These are phyloP conservation scores for Labrus mixtus DNA, from an alignment of 2,113 vertebrate genomes.

Conservation along the genomic window DNA sequence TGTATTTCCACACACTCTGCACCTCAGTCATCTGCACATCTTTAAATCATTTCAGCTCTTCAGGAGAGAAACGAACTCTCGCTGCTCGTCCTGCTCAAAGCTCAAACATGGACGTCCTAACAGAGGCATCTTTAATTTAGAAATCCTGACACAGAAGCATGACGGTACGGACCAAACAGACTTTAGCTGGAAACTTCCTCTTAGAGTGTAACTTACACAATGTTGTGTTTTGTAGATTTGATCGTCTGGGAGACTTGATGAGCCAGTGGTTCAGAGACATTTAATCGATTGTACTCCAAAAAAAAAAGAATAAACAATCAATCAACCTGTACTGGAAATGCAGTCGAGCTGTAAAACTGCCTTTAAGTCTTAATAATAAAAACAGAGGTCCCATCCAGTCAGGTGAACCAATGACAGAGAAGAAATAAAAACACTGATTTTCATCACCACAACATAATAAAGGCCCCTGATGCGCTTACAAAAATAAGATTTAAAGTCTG, in stretches of 20 bases:
- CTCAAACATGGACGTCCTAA: neutral
- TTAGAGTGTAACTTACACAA: neutral
- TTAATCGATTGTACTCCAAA: neutral
- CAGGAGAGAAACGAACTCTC: neutral
- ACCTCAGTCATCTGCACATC: neutral
- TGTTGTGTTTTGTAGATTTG: neutral
- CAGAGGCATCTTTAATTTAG: too few species aligned
- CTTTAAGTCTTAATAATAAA: slow-evolving; percentile 7
- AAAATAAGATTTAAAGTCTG: slow-evolving; percentile 4
- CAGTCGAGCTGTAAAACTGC: neutral
- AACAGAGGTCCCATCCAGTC: too few species aligned
- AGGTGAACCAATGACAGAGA: too few species aligned
- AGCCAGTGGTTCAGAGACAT: neutral
- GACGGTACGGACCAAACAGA: neutral
- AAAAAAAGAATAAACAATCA: neutral
- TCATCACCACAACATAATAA: neutral
- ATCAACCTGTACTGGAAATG: neutral
- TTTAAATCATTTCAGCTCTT: neutral
- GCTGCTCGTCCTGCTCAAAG: neutral
- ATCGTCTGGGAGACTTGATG: neutral
- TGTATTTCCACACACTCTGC: neutral
- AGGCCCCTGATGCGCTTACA: neutral
- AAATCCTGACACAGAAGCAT: neutral
- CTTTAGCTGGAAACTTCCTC: neutral
- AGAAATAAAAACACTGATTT: too few species aligned